A percentile compares a stretch with the other conserved stretches of the same genome.
These are phyloP conservation scores for Erynnis tages DNA, from an alignment of 2,888 invertebrate species.

Conservation along the genomic window DNA sequence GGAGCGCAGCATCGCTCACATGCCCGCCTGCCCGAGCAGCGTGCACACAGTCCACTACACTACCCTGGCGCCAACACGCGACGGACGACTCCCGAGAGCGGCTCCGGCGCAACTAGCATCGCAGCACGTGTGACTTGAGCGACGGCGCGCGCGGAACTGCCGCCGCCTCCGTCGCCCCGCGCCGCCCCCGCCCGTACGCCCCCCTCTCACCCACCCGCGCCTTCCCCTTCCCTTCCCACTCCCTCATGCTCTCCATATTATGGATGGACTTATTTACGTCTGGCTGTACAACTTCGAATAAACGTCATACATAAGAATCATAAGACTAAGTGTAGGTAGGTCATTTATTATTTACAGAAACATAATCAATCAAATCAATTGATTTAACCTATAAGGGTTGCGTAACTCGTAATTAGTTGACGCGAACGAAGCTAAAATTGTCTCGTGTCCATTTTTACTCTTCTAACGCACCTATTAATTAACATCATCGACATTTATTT, in stretches of 20 bases:
- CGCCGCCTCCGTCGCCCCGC: constrained; percentile 50
- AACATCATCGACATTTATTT: too few relatives aligned
- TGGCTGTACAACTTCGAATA: constrained; percentile 45
- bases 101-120: constrained; percentile 82
- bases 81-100: constrained; percentile 50
- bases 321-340: too few relatives aligned
- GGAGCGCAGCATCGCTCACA: constrained; percentile 60
- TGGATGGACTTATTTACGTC: constrained; percentile 33
- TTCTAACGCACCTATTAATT: too few relatives aligned
- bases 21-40: constrained; percentile 29
- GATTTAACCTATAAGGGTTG: too few relatives aligned
- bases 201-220: constrained; percentile 46
- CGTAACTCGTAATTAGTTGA: too few relatives aligned
- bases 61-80: constrained; percentile 57
- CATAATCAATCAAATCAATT: too few relatives aligned
- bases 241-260: constrained; percentile 35
- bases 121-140: constrained; percentile 62
- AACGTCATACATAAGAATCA: constrained; percentile 30
- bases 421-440: too few relatives aligned
- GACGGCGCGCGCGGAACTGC: constrained; percentile 77
- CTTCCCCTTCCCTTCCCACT: constrained; percentile 39
- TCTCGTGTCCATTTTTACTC: too few relatives aligned
- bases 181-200: constrained; percentile 44
- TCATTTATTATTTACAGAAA: too few relatives aligned
- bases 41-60: constrained; percentile 40